phyloP scores from a whole-genome alignment of 2,797 vertebrate genomes.

The Diplodus sargus region DNA sequence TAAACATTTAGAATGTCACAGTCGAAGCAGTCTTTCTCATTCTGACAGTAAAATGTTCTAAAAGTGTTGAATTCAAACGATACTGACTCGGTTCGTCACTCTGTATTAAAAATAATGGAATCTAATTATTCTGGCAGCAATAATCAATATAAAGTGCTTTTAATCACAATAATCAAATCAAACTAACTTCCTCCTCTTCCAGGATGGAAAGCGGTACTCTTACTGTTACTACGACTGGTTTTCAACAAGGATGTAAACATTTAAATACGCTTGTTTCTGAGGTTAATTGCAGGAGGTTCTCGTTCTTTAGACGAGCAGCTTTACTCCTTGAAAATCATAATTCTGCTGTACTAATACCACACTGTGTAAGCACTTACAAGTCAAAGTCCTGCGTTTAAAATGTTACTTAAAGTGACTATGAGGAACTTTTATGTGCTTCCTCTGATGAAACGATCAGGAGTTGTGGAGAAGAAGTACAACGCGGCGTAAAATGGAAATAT shows the following conservation, averaged over 20 bases:
- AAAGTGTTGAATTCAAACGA: not conserved
- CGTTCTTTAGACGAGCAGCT: too few species aligned
- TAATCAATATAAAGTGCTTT: constrained; percentile 9
- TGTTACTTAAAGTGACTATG: too few species aligned
- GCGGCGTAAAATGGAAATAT: too few species aligned
- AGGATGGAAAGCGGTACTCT: not conserved
- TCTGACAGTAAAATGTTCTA: not conserved
- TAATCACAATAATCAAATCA: not conserved
- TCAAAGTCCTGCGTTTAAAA: too few species aligned
- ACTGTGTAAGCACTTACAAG: too few species aligned
- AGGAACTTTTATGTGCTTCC: too few species aligned
- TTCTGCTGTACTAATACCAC: too few species aligned
- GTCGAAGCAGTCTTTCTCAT: not conserved
- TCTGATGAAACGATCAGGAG: too few species aligned
- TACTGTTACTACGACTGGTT: not conserved
- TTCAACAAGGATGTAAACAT: not conserved
- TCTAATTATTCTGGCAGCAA: not conserved
- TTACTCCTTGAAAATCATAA: too few species aligned
- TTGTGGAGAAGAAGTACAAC: too few species aligned
- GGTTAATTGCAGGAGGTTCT: not conserved
- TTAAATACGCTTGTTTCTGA: not conserved
- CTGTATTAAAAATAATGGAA: not conserved
- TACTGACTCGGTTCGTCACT: not conserved
- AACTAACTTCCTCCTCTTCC: not conserved
- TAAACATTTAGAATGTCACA: not conserved